A percentile compares a stretch with the other conserved stretches of the same genome.
phyloP scores from a whole-genome alignment of 2,797 vertebrate genomes.

The Anabacerthia variegaticeps region DNA sequence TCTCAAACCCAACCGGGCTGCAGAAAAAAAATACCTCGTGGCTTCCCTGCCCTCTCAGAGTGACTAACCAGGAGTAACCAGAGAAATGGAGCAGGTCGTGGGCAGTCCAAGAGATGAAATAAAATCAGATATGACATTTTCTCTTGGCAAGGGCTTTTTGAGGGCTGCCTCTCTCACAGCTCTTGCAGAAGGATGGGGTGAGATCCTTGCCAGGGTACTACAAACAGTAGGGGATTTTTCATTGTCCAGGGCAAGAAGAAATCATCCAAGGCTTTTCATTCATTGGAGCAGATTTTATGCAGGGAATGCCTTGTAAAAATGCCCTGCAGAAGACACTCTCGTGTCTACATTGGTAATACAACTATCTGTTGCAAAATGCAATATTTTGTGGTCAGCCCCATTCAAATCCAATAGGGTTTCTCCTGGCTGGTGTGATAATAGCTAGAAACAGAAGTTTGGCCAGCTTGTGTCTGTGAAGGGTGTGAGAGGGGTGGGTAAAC shows the following conservation, averaged over 20 bases:
- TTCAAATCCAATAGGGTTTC: background rate
- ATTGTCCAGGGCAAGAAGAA: background rate
- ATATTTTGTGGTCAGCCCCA: background rate
- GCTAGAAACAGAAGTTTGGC: background rate
- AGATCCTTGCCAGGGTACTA: background rate
- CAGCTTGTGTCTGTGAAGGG: background rate
- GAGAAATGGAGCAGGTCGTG: background rate
- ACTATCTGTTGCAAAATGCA: background rate
- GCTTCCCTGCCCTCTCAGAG: background rate
- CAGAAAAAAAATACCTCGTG: background rate
- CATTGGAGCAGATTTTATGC: background rate
- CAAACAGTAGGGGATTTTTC: background rate
- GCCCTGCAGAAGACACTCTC: background rate
- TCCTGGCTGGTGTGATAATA: background rate
- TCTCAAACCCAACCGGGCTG: background rate
- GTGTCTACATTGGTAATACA: accelerated
- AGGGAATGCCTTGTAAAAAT: background rate
- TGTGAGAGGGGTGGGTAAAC: background rate
- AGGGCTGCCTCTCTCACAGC: background rate
- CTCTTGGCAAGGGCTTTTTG: background rate
- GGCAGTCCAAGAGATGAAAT: background rate
- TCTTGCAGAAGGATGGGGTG: background rate
- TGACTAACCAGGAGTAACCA: background rate
- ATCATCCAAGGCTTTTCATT: background rate
- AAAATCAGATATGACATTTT: background rate